A percentile compares a stretch with the other conserved stretches of the same genome.
Conservation (phyloP, 2,797 vertebrate species). For the Silurus aristotelis region DNA sequence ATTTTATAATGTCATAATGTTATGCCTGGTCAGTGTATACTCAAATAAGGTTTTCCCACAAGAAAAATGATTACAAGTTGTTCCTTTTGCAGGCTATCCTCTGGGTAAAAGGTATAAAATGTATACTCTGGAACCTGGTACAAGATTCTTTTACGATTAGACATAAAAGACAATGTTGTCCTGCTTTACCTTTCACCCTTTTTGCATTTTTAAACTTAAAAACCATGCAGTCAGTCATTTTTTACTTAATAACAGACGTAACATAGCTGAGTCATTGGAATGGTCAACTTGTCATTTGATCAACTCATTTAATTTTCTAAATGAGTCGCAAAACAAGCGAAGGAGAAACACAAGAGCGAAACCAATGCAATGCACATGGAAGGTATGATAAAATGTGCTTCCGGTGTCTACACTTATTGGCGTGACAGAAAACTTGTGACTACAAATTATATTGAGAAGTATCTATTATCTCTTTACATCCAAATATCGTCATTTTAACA, state of each 20-base stretch:
- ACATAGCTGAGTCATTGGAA: background rate
- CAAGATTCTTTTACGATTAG: too few species aligned
- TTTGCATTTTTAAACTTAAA: background rate
- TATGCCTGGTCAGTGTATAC: background rate
- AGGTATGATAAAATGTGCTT: background rate
- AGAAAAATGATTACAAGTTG: background rate
- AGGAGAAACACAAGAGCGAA: background rate
- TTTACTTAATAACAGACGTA: background rate
- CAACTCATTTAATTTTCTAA: background rate
- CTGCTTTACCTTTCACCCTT: background rate
- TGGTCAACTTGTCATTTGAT: too few species aligned
- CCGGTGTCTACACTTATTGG: background rate
- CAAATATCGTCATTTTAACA: background rate
- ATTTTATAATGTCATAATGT: too few species aligned
- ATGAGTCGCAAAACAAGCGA: background rate
- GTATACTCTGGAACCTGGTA: background rate
- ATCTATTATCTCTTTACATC: background rate
- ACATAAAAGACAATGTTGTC: background rate
- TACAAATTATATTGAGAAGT: background rate
- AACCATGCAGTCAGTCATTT: too few species aligned
- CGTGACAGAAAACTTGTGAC: conserved; percentile 2
- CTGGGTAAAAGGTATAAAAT: background rate
- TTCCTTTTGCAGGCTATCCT: background rate
- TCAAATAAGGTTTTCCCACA: background rate
- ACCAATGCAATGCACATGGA: background rate